These are phyloP conservation scores for Eupithecia vulgata DNA, from an alignment of 2,888 invertebrate genomes.

Conservation along the genomic window DNA sequence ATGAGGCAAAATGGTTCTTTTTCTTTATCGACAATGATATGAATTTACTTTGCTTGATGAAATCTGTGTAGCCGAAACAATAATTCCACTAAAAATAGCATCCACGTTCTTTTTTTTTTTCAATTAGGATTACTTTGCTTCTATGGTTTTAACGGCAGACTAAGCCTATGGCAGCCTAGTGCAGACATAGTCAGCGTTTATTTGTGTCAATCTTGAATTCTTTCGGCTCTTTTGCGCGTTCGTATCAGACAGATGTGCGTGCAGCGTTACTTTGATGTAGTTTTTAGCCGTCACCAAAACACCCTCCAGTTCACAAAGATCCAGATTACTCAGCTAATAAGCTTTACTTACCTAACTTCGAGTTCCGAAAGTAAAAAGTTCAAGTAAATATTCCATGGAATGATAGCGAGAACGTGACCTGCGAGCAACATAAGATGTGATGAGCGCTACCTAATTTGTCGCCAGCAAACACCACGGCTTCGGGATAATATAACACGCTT, in stretches of 20 bases:
- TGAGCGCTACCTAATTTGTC: slow-evolving; percentile 65
- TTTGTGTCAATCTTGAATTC: too few relatives aligned
- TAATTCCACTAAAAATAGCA: too few relatives aligned
- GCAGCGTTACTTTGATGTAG: background rate
- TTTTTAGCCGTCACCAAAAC: background rate
- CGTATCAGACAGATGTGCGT: too few relatives aligned
- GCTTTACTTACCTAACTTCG: slow-evolving; percentile 38
- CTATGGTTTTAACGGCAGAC: too few relatives aligned
- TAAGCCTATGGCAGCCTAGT: too few relatives aligned
- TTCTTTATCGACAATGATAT: background rate
- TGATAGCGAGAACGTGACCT: slow-evolving; percentile 66
- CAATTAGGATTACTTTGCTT: too few relatives aligned
- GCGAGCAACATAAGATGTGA: slow-evolving; percentile 60
- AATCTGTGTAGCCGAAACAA: too few relatives aligned
- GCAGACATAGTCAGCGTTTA: too few relatives aligned
- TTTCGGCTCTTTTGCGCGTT: too few relatives aligned
- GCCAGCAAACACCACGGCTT: slow-evolving; percentile 51
- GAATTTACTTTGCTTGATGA: too few relatives aligned
- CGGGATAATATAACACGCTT: slow-evolving; percentile 45
- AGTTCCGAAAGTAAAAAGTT: slow-evolving; percentile 49
- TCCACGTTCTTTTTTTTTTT: too few relatives aligned
- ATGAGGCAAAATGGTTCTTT: background rate
- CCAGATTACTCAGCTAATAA: background rate
- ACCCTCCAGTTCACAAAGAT: background rate
- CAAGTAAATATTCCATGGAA: slow-evolving; percentile 61